A percentile compares a stretch with the other conserved stretches of the same genome.
phyloP scores from a whole-genome alignment of 2,797 vertebrate genomes.

The Neopelma chrysocephalum region DNA sequence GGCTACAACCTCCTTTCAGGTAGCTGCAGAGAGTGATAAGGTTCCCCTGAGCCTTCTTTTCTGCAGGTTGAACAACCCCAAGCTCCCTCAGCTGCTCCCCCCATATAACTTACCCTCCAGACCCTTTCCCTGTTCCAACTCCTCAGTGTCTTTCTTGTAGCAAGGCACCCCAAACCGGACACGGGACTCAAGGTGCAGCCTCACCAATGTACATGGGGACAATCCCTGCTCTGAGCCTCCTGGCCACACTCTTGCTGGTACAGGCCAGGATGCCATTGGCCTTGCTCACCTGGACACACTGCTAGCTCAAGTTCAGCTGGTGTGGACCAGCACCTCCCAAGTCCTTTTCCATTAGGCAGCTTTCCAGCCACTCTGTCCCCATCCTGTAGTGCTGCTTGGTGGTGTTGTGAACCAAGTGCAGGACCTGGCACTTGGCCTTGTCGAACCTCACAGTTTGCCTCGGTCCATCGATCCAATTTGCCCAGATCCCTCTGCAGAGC shows the following conservation, averaged over 20 bases:
- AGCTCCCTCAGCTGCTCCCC: background rate
- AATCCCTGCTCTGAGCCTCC: background rate
- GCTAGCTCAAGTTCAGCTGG: background rate
- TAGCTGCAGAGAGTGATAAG: accelerated
- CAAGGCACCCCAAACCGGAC: background rate
- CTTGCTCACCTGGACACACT: background rate
- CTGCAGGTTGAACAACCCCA: background rate
- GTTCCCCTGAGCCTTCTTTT: background rate
- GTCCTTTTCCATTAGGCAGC: background rate
- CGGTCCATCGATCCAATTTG: accelerated
- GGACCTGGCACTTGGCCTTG: too few species aligned
- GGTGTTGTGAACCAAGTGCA: accelerated
- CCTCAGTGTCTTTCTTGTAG: background rate
- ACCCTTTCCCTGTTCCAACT: background rate
- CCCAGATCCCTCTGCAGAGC: background rate
- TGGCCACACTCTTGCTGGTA: background rate
- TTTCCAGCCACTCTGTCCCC: background rate
- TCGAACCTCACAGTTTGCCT: background rate
- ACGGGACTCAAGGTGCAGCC: background rate
- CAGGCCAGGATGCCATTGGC: background rate
- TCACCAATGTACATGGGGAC: background rate
- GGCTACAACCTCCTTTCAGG: accelerated
- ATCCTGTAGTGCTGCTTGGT: accelerated
- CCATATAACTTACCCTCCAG: background rate
- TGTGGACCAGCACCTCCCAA: background rate